Percentiles rank a stretch among this genome's conserved stretches.
Conservation (phyloP, 1,140 invertebrate genomes). For the Tetranychus cinnabarinus region DNA sequence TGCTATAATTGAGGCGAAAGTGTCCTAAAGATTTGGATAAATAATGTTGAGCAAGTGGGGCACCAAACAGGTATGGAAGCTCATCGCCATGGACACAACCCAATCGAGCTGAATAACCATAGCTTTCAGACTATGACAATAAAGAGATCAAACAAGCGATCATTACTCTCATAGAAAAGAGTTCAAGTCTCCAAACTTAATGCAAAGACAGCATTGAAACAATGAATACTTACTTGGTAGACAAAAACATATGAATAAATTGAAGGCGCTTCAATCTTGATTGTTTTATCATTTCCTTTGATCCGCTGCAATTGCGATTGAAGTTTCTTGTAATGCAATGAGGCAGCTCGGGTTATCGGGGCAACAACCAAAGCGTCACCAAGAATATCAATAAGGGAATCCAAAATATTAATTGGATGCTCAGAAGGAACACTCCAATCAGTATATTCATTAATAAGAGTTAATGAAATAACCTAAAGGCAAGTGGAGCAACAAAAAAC, state of each 20-base stretch:
- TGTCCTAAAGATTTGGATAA: background rate
- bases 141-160: background rate
- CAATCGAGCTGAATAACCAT: constrained; percentile 16
- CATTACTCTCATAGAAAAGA: too few relatives aligned
- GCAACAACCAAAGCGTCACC: constrained; percentile 80
- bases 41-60: constrained; percentile 33
- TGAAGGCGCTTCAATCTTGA: background rate
- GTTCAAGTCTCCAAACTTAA: too few relatives aligned
- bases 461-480: constrained; percentile 86
- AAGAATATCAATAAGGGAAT: constrained; percentile 69
- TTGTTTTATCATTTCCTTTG: background rate
- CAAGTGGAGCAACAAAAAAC: constrained; percentile 16
- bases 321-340: constrained; percentile 46
- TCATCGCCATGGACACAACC: constrained; percentile 72
- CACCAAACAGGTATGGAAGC: constrained; percentile 67
- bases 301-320: background rate
- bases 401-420: constrained; percentile 71
- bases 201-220: too few relatives aligned
- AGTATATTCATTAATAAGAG: constrained; percentile 88
- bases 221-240: background rate
- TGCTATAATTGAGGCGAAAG: constrained; percentile 46
- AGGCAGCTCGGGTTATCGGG: constrained; percentile 66
- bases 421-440: constrained; percentile 83
- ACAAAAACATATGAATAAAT: background rate
- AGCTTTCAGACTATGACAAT: background rate